These are phyloP conservation scores for Ataeniobius toweri DNA, from an alignment of 2,797 vertebrate species.

Conservation along the genomic window DNA sequence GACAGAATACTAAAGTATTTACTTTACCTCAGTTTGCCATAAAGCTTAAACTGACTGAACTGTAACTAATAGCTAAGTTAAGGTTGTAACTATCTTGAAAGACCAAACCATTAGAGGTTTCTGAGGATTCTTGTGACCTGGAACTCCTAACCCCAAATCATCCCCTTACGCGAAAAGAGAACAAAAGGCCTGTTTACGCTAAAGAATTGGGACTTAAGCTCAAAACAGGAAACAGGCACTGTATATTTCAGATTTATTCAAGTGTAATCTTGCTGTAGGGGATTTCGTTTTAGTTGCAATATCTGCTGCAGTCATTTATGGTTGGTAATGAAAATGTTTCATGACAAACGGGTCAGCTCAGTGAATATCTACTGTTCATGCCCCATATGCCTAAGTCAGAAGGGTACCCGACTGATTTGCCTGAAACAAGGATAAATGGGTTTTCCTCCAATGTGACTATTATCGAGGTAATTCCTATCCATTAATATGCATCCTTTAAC, in stretches of 20 bases:
- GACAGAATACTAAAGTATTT: neutral
- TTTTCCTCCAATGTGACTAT: conserved; percentile 26
- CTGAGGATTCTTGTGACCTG: conserved; percentile 2
- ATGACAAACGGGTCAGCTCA: neutral
- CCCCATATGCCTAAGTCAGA: conserved; percentile 31
- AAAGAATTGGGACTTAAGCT: neutral
- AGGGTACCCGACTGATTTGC: conserved; percentile 26
- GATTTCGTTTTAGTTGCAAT: neutral
- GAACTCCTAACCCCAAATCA: neutral
- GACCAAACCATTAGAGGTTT: neutral
- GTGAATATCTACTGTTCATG: neutral
- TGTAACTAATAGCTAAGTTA: neutral
- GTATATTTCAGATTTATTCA: neutral
- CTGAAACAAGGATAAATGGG: conserved; percentile 20
- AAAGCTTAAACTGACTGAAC: neutral
- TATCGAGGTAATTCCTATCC: neutral
- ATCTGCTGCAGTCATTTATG: neutral
- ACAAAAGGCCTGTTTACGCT: neutral
- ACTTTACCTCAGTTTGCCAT: neutral
- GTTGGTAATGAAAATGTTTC: neutral
- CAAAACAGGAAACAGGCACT: neutral
- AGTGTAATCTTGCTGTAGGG: neutral
- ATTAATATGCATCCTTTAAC: neutral
- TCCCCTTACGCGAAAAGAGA: neutral
- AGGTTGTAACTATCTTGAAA: neutral